Conservation (phyloP, 2,113 vertebrate species). For the Lethenteron reissneri region DNA sequence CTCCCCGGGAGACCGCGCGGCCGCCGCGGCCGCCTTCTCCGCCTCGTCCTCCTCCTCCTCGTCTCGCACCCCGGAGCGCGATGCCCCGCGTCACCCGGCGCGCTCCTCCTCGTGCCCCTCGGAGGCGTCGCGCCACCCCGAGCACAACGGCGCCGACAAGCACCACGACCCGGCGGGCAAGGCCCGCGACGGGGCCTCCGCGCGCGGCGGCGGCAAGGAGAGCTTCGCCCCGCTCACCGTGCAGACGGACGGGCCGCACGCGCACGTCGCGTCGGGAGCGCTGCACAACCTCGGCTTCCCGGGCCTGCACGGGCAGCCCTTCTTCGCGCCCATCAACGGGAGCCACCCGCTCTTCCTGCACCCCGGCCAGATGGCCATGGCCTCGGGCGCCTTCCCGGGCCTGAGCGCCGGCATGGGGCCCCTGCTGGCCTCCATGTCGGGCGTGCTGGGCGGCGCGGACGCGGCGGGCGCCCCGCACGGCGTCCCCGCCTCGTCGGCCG, state of each 20-base stretch:
- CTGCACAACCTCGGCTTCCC: slow-evolving; percentile 82
- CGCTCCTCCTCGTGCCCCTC: no score
- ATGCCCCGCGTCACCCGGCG: no score
- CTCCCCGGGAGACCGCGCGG: not conserved
- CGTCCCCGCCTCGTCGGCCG: slow-evolving; percentile 40
- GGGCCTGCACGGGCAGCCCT: slow-evolving; percentile 72
- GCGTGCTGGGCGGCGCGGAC: slow-evolving; percentile 27
- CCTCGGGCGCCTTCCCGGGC: slow-evolving; percentile 71
- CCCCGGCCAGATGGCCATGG: slow-evolving; percentile 89
- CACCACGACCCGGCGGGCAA: no score
- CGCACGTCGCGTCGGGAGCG: slow-evolving; percentile 60
- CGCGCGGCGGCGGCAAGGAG: slow-evolving; percentile 41
- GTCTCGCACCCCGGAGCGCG: no score
- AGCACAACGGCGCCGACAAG: no score
- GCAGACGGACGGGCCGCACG: slow-evolving; percentile 63
- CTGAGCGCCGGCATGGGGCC: slow-evolving; percentile 78
- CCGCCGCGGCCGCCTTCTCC: no score
- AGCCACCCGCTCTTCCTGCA: slow-evolving; percentile 88
- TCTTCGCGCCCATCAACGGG: slow-evolving; percentile 65
- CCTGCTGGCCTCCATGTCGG: slow-evolving; percentile 70
- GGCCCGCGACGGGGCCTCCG: not conserved
- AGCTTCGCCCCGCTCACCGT: slow-evolving; percentile 63
- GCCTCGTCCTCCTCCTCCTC: no score
- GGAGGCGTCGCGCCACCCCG: no score
- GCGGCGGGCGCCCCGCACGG: slow-evolving; percentile 27